Evolutionary conservation across 1,140 invertebrate genomes (phyloP).

Genomic region (Chlorops oryzae): DNA sequence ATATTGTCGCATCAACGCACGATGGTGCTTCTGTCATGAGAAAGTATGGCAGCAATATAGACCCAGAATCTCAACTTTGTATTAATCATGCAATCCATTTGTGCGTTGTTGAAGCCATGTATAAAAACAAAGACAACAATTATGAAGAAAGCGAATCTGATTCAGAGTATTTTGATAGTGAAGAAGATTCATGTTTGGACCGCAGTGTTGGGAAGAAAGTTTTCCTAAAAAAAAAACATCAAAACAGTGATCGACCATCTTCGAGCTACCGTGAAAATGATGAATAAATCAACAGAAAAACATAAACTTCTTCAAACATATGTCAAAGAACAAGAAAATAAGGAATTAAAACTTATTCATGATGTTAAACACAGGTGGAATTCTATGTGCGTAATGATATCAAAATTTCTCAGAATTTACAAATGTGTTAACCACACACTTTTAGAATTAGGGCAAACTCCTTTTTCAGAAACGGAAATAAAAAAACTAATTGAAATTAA

Average conservation of each 20-base stretch:
- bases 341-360: no score
- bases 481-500: no score
- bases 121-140: neutral
- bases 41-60: slow-evolving; percentile 4
- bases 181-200: no score
- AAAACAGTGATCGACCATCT: no score
- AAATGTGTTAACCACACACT: neutral
- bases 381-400: neutral
- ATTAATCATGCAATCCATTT: slow-evolving; percentile 2
- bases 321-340: no score
- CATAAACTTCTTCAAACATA: no score
- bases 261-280: no score
- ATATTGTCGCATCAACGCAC: slow-evolving; percentile 2
- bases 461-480: neutral
- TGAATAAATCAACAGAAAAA: no score
- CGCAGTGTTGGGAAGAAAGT: no score
- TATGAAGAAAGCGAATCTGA: neutral
- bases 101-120: neutral
- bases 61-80: neutral
- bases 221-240: no score
- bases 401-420: neutral
- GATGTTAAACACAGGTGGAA: slow-evolving; percentile 1
- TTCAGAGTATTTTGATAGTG: no score
- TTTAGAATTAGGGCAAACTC: neutral
- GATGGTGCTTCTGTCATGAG: slow-evolving; percentile 1